These are phyloP conservation scores for Aleiodes alternator DNA, from an alignment of 2,888 invertebrate genomes.

Conservation along the genomic window DNA sequence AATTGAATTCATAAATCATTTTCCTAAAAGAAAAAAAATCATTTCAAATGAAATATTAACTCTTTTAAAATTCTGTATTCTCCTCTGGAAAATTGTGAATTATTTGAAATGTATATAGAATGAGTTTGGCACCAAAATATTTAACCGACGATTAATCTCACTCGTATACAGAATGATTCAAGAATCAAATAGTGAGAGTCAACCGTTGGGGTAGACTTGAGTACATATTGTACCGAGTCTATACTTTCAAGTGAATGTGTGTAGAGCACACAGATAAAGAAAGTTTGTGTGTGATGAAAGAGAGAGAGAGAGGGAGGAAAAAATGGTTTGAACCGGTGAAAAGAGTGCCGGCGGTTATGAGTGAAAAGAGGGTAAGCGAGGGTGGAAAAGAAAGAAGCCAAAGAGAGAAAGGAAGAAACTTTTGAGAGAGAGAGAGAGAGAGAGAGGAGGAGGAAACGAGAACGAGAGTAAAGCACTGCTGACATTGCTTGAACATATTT, in stretches of 20 bases:
- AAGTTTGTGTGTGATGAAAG: constrained; percentile 31
- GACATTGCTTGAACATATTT: constrained; percentile 71
- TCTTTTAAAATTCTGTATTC: neutral
- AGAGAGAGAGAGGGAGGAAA: constrained; percentile 26
- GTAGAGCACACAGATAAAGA: constrained; percentile 34
- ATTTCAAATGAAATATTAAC: neutral
- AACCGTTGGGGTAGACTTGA: constrained; percentile 70
- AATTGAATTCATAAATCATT: neutral
- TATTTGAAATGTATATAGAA: constrained; percentile 34
- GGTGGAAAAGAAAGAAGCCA: constrained; percentile 52
- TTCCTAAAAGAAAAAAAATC: neutral
- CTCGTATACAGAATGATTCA: constrained; percentile 73
- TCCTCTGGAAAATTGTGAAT: too few species aligned
- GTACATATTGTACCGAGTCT: constrained; percentile 71
- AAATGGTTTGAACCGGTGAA: constrained; percentile 20
- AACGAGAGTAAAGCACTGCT: constrained; percentile 58
- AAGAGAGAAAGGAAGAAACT: constrained; percentile 52
- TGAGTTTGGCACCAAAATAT: constrained; percentile 69
- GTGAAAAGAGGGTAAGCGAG: constrained; percentile 42
- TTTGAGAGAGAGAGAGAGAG: constrained; percentile 57
- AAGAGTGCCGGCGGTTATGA: constrained; percentile 30
- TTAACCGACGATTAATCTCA: constrained; percentile 72
- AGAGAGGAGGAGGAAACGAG: constrained; percentile 55
- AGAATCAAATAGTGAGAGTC: constrained; percentile 75
- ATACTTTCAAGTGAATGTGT: constrained; percentile 44